These are phyloP conservation scores for Corydoras maculifer DNA, from an alignment of 2,113 vertebrate species.

Conservation along the genomic window DNA sequence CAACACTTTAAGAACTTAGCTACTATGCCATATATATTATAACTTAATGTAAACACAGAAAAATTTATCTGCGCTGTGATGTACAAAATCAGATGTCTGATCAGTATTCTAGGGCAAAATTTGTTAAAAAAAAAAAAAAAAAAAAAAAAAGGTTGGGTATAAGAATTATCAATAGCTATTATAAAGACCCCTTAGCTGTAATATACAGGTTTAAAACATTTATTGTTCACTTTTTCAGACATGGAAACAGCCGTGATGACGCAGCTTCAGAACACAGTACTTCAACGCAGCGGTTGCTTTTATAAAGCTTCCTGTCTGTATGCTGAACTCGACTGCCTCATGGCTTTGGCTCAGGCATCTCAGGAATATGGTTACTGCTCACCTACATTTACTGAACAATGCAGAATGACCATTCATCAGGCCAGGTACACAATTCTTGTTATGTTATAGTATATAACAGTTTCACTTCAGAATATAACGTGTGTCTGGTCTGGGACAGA, in stretches of 20 bases:
- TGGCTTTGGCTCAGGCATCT: slow-evolving; percentile 80
- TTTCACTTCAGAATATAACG: not conserved
- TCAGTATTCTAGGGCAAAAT: too few species aligned
- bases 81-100: too few species aligned
- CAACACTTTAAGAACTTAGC: too few species aligned
- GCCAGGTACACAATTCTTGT: slow-evolving; percentile 61
- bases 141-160: too few species aligned
- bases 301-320: slow-evolving; percentile 76
- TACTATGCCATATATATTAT: too few species aligned
- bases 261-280: slow-evolving; percentile 77
- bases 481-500: too few species aligned
- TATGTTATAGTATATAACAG: not conserved
- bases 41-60: too few species aligned
- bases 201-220: too few species aligned
- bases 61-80: too few species aligned
- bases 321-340: slow-evolving; percentile 86
- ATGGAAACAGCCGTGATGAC: slow-evolving; percentile 87
- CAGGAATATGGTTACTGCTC: slow-evolving; percentile 82
- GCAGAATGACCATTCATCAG: slow-evolving; percentile 59
- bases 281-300: slow-evolving; percentile 74
- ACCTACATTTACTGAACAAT: slow-evolving; percentile 62
- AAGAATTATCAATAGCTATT: too few species aligned
- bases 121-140: too few species aligned
- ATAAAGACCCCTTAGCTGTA: too few species aligned
- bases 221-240: slow-evolving; percentile 56